These are phyloP conservation scores for Luscinia megarhynchos DNA, from an alignment of 2,797 vertebrate genomes.

Conservation along the genomic window DNA sequence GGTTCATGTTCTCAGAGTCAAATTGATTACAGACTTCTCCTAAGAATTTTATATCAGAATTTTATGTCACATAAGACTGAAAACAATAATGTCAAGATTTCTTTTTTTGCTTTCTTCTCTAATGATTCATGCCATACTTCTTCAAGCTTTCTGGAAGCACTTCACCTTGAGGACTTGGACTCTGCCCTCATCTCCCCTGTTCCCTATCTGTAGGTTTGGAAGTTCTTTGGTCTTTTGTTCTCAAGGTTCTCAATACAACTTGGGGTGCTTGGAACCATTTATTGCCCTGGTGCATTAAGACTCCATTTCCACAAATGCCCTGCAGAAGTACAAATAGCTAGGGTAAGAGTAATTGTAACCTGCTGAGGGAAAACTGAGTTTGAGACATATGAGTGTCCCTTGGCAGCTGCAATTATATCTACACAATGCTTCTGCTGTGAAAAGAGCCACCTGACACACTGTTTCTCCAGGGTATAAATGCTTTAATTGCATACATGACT, in stretches of 20 bases:
- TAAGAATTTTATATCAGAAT: background rate
- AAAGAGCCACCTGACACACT: background rate
- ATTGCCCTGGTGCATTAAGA: background rate
- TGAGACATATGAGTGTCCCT: background rate
- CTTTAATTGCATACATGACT: slow-evolving; percentile 8
- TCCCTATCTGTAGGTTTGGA: background rate
- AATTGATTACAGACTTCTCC: background rate
- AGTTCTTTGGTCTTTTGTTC: background rate
- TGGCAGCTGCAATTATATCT: slow-evolving; percentile 27
- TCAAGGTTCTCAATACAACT: background rate
- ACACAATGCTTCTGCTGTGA: background rate
- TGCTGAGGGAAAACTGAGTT: slow-evolving; percentile 20
- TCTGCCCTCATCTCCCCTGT: background rate
- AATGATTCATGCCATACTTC: background rate
- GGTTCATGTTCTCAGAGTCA: background rate
- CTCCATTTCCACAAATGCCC: background rate
- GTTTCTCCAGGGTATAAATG: slow-evolving; percentile 4
- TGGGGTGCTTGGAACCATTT: background rate
- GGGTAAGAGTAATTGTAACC: background rate
- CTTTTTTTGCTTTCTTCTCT: background rate
- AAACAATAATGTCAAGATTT: background rate
- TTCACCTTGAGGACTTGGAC: background rate
- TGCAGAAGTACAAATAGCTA: background rate
- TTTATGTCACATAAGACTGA: background rate
- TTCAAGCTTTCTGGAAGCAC: background rate